Base-by-base conservation (phyloP, 1,140 invertebrate species). In the Ganaspis sp. region DNA sequence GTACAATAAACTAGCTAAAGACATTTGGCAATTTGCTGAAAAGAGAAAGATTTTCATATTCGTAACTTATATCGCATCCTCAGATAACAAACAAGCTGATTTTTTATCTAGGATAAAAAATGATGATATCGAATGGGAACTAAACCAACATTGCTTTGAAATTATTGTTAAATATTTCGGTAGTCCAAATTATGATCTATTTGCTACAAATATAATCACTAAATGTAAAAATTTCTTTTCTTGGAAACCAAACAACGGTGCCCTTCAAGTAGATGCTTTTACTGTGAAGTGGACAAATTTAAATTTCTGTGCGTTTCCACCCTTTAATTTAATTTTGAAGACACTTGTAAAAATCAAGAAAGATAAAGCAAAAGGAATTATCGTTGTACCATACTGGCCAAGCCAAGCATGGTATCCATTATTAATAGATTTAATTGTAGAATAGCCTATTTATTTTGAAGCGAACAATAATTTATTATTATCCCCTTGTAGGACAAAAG, bases 251-350 rank as follows among this genome's bases (percentile, higher is more conserved):
- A 69, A 76, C n/a, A 4, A 17, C 1, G n/a, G 74, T 12, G 75
- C 70, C 2, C 9, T 8, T 3, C 26, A 64, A 37, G 75, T 80
- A 15, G 72, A 80, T 40, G 79, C 79, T 21, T 77, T 80, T 49
- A 80, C 79, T 23, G 17, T 77, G 5, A 34, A 40, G 12, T 77
- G 75, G 73, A 19, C 69, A 64, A 23, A 42, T 19, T 40, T 74
- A n/a, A 11, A 40, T 2, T 80, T 75, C 37, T 80, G 76, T 40
- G 78, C 75, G 0, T 77, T 77, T 64, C 75, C 79, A 0, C 73
- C 75, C 1, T 80, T 77, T 49, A 69, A 1, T 12, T 11, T 77
- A 34, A 77, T 75, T 19, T 38, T 70, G n/a, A 80, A 38, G 64
- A 26, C 29, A 0, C 26, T 77, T 23, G 34, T 12, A 49, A 77